A percentile compares a stretch with the other conserved stretches of the same genome.
Conservation (phyloP, 37 sponge, comb jelly and placozoan genomes). For the Ephydatia muelleri region DNA sequence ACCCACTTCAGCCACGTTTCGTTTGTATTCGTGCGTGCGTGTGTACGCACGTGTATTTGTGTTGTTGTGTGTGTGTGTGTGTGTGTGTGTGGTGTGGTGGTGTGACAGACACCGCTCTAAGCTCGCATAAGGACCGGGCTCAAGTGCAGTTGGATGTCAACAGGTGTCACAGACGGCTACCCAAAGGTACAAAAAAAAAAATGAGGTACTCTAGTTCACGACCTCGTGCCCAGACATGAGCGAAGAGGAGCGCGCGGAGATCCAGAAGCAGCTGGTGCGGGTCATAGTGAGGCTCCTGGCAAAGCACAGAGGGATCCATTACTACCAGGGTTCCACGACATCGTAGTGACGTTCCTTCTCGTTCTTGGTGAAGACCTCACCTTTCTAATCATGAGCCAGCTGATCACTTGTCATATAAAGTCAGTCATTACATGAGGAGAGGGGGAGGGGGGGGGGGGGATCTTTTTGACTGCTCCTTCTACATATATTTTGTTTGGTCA, state of each 20-base stretch:
- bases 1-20: too few species aligned
- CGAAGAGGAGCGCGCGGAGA: slow-evolving; percentile 1
- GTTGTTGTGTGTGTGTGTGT: slow-evolving; percentile 25
- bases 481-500: slow-evolving; percentile 29
- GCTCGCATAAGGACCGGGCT: slow-evolving; percentile 68
- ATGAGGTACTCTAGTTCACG: too few species aligned
- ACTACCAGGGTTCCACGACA: slow-evolving; percentile 87
- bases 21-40: background rate
- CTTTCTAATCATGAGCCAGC: slow-evolving; percentile 56
- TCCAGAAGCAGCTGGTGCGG: slow-evolving; percentile 58
- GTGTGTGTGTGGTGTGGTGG: background rate
- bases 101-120: slow-evolving; percentile 54
- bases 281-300: slow-evolving; percentile 73
- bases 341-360: slow-evolving; percentile 75
- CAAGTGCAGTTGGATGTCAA: slow-evolving; percentile 90
- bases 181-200: too few species aligned
- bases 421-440: too few species aligned
- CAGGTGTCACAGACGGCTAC: slow-evolving; percentile 75
- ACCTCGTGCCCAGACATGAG: background rate
- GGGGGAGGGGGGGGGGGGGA: background rate
- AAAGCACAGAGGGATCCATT: slow-evolving; percentile 59
- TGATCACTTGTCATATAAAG: slow-evolving; percentile 74
- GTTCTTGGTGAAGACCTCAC: slow-evolving; percentile 62
- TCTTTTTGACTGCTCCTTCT: background rate
- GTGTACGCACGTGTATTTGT: too few species aligned